Conservation (phyloP, 2,797 vertebrate species). For the Melanotaenia maccullochi region DNA sequence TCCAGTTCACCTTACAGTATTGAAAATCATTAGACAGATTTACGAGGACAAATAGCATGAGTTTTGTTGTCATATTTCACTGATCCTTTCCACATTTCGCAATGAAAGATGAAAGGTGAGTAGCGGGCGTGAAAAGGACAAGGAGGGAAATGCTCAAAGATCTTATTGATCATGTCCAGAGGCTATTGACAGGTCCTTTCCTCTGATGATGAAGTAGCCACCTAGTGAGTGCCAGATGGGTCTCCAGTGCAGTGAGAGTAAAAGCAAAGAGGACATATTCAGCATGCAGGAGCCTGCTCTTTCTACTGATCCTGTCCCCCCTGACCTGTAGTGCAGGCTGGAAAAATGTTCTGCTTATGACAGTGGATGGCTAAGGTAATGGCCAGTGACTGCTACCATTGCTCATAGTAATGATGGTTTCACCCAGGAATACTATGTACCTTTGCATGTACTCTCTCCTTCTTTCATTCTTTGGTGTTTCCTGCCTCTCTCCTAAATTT, state of each 20-base stretch:
- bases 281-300: constrained; percentile 77
- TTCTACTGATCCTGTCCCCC: constrained; percentile 34
- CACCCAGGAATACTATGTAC: constrained; percentile 80
- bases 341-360: constrained; percentile 84
- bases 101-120: constrained; percentile 39
- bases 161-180: constrained; percentile 69
- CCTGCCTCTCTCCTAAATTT: constrained; percentile 42
- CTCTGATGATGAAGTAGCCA: constrained; percentile 73
- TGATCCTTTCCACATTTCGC: constrained; percentile 57
- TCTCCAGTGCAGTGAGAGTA: constrained; percentile 32
- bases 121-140: constrained; percentile 37
- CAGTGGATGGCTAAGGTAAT: constrained; percentile 86
- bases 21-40: constrained; percentile 81
- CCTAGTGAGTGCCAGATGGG: constrained; percentile 43
- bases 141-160: constrained; percentile 27
- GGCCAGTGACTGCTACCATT: constrained; percentile 85
- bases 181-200: constrained; percentile 72
- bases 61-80: constrained; percentile 74
- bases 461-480: constrained; percentile 42
- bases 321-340: constrained; percentile 66
- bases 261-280: constrained; percentile 71
- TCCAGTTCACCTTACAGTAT: constrained; percentile 63
- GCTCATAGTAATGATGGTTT: constrained; percentile 85
- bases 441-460: constrained; percentile 55
- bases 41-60: constrained; percentile 65